A percentile compares a stretch with the other conserved stretches of the same genome.
Evolutionary conservation across 2,113 vertebrate species (phyloP).

Genomic region (Cebidichthys violaceus): DNA sequence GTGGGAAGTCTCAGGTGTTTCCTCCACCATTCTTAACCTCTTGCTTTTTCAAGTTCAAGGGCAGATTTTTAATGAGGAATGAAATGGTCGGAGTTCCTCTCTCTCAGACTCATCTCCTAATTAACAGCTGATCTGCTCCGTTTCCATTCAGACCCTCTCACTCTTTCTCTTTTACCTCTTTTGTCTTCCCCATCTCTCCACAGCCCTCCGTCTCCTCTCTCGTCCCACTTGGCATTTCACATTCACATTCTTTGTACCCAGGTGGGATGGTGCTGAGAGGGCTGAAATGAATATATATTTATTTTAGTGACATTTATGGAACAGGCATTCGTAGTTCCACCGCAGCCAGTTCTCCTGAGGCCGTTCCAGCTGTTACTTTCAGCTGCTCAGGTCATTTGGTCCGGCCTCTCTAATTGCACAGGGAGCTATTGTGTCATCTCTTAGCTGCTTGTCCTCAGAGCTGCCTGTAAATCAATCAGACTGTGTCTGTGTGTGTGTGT

Average conservation of each 20-base stretch:
- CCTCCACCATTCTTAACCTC: slow-evolving; percentile 2
- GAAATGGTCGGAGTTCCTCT: slow-evolving; percentile 12
- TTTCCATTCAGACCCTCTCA: slow-evolving; percentile 6
- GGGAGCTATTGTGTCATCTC: slow-evolving; percentile 53
- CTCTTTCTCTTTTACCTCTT: background rate
- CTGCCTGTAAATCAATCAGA: slow-evolving; percentile 58
- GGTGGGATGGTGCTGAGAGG: slow-evolving; percentile 6
- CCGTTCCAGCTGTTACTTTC: slow-evolving; percentile 56
- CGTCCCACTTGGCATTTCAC: background rate
- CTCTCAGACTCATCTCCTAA: background rate
- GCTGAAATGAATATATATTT: slow-evolving; percentile 39
- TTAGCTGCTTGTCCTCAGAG: slow-evolving; percentile 36
- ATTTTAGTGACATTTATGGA: slow-evolving; percentile 36
- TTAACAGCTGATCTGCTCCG: slow-evolving; percentile 7
- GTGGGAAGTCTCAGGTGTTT: slow-evolving; percentile 12
- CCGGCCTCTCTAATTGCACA: slow-evolving; percentile 30
- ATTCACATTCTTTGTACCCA: slow-evolving; percentile 19
- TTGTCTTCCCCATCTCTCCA: background rate
- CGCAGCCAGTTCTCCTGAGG: slow-evolving; percentile 33
- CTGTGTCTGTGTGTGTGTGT: slow-evolving; percentile 24
- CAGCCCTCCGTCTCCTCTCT: background rate
- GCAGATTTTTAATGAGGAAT: slow-evolving; percentile 18
- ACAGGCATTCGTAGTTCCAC: slow-evolving; percentile 15
- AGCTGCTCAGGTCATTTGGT: slow-evolving; percentile 44
- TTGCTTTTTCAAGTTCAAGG: slow-evolving; percentile 11